A percentile compares a stretch with the other conserved stretches of the same genome.
Conservation (phyloP, 2,113 vertebrate species). For the Sakesphorus luctuosus region DNA sequence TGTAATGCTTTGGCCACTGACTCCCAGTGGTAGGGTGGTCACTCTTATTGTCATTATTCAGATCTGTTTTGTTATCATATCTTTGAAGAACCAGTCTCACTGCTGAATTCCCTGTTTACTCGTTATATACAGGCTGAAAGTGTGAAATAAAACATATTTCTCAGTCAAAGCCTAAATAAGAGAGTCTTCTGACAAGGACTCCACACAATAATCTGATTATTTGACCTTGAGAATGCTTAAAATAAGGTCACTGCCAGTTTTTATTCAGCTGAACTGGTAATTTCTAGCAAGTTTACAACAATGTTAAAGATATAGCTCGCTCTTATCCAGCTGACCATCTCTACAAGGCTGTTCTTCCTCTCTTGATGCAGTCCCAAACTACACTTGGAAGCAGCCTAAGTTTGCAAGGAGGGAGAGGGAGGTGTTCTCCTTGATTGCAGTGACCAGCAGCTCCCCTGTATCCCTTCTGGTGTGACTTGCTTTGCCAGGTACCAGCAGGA, state of each 20-base stretch:
- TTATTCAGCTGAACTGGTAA: not conserved
- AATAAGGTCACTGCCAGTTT: not conserved
- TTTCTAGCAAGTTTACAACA: not conserved
- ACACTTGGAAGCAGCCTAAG: not conserved
- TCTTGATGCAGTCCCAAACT: not conserved
- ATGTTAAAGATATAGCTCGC: not conserved
- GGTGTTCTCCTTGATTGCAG: fast-evolving
- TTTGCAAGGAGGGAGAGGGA: not conserved
- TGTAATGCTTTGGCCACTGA: not conserved
- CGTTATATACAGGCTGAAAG: not conserved
- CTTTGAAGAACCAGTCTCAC: not conserved
- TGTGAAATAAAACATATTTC: not conserved
- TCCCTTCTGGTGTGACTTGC: not conserved
- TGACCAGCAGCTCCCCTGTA: not conserved
- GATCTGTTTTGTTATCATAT: not conserved
- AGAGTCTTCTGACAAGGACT: not conserved
- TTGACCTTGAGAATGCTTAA: not conserved
- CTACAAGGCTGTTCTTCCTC: not conserved
- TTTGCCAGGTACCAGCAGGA: not conserved
- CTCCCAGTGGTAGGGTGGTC: not conserved
- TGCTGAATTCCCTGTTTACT: not conserved
- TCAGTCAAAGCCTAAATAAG: not conserved
- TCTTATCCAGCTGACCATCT: not conserved
- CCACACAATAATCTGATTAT: not conserved
- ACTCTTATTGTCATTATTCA: not conserved